A percentile compares a stretch with the other conserved stretches of the same genome.
phyloP scores from a whole-genome alignment of 2,797 vertebrate species.

The Acanthurus tractus region DNA sequence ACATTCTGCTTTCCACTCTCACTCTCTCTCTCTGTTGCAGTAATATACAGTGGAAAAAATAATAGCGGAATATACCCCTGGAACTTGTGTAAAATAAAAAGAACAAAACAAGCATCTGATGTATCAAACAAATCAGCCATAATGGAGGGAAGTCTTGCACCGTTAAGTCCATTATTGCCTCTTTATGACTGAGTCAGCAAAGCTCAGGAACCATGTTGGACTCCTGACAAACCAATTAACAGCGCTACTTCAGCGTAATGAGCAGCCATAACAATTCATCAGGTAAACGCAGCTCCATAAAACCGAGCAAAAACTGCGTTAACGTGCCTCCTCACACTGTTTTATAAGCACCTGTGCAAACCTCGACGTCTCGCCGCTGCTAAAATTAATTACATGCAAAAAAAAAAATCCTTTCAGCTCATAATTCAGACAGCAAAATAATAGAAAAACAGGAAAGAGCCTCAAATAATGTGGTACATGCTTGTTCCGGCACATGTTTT shows the following conservation, averaged over 20 bases:
- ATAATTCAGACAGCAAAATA: constrained; percentile 30
- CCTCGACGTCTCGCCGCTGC: constrained; percentile 4
- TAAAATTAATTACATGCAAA: constrained; percentile 11
- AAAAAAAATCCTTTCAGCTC: constrained; percentile 13
- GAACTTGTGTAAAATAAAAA: constrained; percentile 44
- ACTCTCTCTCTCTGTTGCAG: neutral
- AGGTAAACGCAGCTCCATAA: constrained; percentile 55
- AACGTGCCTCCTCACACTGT: constrained; percentile 31
- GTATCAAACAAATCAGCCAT: constrained; percentile 46
- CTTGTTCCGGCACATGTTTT: constrained; percentile 65
- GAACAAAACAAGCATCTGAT: constrained; percentile 46
- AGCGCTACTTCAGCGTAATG: constrained; percentile 57
- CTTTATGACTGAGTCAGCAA: constrained; percentile 72
- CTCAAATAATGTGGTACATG: constrained; percentile 55
- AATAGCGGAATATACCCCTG: constrained; percentile 26
- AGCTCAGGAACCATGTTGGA: constrained; percentile 53
- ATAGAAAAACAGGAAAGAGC: constrained; percentile 45
- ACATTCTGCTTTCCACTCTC: neutral
- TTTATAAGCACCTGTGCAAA: constrained; percentile 41
- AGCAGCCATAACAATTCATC: constrained; percentile 64
- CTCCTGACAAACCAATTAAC: constrained; percentile 75
- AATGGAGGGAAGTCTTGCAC: constrained; percentile 55
- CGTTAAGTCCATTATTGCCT: constrained; percentile 60
- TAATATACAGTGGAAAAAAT: constrained; percentile 14
- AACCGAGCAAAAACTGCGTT: constrained; percentile 38